A percentile compares a stretch with the other conserved stretches of the same genome.
Evolutionary conservation across 2,888 invertebrate genomes (phyloP).

Genomic region (Epistrophella euchroma): DNA sequence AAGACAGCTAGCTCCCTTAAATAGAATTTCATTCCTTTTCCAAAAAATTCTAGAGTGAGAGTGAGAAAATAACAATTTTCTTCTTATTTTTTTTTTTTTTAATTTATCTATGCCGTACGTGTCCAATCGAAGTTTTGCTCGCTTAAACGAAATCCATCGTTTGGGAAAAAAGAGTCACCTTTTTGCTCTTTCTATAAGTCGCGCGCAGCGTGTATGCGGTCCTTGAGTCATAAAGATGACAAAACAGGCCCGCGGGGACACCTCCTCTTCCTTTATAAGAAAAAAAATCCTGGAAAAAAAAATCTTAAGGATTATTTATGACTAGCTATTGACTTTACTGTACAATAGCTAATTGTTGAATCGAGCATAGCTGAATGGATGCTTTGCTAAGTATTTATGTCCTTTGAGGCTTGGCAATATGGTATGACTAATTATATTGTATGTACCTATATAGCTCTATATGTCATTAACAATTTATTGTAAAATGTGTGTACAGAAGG

Average conservation of each 20-base stretch:
- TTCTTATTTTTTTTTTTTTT: slow-evolving; percentile 24
- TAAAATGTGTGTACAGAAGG: slow-evolving; percentile 29
- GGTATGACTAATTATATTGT: slow-evolving; percentile 60
- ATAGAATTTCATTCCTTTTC: slow-evolving; percentile 67
- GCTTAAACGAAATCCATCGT: slow-evolving; percentile 57
- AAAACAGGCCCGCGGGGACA: slow-evolving; percentile 57
- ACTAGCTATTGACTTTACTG: slow-evolving; percentile 56
- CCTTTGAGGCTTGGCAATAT: slow-evolving; percentile 37
- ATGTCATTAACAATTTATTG: slow-evolving; percentile 14
- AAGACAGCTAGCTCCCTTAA: slow-evolving; percentile 68
- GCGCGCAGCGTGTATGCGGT: slow-evolving; percentile 69
- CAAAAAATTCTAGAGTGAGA: slow-evolving; percentile 47
- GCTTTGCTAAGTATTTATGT: slow-evolving; percentile 41
- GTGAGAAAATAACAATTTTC: slow-evolving; percentile 37
- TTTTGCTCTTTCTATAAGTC: slow-evolving; percentile 46
- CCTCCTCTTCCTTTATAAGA: not conserved
- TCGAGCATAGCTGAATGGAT: slow-evolving; percentile 33
- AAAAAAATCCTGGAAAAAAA: slow-evolving; percentile 17
- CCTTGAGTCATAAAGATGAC: slow-evolving; percentile 70
- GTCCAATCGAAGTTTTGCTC: slow-evolving; percentile 70
- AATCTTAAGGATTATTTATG: slow-evolving; percentile 63
- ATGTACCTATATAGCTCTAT: not conserved
- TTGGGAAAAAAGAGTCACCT: slow-evolving; percentile 42
- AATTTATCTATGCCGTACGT: slow-evolving; percentile 72
- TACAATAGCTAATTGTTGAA: slow-evolving; percentile 61